These are phyloP conservation scores for Simalia tracyae DNA, from an alignment of 2,797 vertebrate genomes.

Conservation along the genomic window DNA sequence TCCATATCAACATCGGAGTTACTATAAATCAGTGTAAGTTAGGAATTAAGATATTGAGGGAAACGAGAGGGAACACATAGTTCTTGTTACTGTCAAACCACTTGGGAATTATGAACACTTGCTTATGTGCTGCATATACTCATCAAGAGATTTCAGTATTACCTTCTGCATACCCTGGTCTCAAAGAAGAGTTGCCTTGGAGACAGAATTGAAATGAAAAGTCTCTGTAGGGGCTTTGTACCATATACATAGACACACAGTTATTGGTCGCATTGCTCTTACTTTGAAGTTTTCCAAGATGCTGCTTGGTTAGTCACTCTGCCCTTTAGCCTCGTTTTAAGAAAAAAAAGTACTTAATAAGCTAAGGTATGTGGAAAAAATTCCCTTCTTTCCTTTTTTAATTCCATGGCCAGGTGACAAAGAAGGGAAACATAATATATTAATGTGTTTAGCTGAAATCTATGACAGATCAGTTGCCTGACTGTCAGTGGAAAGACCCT, in stretches of 20 bases:
- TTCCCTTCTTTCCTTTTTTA: conserved; percentile 5
- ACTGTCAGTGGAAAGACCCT: conserved; percentile 26
- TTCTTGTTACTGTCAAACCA: neutral
- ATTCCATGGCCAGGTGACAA: neutral
- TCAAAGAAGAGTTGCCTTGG: conserved; percentile 4
- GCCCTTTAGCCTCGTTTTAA: neutral
- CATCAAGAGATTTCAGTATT: neutral
- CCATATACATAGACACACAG: neutral
- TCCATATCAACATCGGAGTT: neutral
- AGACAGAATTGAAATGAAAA: neutral
- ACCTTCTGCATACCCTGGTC: neutral
- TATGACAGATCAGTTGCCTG: conserved; percentile 36
- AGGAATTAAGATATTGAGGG: neutral
- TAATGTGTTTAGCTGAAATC: conserved; percentile 22
- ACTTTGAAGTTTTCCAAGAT: neutral
- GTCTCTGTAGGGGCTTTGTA: neutral
- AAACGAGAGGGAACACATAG: neutral
- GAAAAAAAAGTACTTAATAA: neutral
- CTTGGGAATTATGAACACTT: neutral
- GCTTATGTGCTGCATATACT: neutral
- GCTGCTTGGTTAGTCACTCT: neutral
- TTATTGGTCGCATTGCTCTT: too few species aligned
- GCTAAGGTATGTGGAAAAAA: neutral
- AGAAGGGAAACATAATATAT: conserved; percentile 3
- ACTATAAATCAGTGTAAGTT: too few species aligned